A percentile compares a stretch with the other conserved stretches of the same genome.
Evolutionary conservation across 2,113 vertebrate species (phyloP).

Genomic region (Bubalus kerabau): DNA sequence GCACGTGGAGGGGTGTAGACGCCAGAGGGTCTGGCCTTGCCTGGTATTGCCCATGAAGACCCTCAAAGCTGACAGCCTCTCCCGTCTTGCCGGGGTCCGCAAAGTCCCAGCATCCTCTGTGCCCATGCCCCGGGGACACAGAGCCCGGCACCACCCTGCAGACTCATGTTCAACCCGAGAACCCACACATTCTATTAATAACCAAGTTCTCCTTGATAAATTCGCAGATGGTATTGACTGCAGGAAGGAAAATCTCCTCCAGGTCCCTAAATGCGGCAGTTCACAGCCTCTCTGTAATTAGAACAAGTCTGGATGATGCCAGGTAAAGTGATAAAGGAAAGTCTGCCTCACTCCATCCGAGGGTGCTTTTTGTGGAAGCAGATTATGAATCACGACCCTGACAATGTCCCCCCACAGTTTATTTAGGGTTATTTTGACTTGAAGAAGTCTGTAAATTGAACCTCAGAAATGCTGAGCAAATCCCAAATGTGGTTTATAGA

Average conservation of each 20-base stretch:
- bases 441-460: conserved; percentile 41
- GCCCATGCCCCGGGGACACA: background rate
- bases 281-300: background rate
- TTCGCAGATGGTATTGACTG: background rate
- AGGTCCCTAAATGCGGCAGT: accelerated
- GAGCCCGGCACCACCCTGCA: accelerated
- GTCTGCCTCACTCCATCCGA: background rate
- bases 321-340: accelerated
- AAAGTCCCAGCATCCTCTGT: background rate
- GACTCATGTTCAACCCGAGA: accelerated
- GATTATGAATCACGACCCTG: background rate
- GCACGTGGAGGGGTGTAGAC: accelerated
- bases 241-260: background rate
- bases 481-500: conserved; percentile 50
- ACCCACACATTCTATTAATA: accelerated
- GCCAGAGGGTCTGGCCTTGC: accelerated
- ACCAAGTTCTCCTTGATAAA: background rate
- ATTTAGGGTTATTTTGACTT: background rate
- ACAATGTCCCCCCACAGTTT: background rate
- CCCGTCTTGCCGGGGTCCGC: accelerated
- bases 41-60: too few species aligned
- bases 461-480: conserved; percentile 43
- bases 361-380: accelerated
- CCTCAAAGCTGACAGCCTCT: background rate
- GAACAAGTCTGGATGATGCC: background rate